Percentiles rank a stretch among this genome's conserved stretches.
phyloP scores from a whole-genome alignment of 2,113 vertebrate species.

The Equus quagga region DNA sequence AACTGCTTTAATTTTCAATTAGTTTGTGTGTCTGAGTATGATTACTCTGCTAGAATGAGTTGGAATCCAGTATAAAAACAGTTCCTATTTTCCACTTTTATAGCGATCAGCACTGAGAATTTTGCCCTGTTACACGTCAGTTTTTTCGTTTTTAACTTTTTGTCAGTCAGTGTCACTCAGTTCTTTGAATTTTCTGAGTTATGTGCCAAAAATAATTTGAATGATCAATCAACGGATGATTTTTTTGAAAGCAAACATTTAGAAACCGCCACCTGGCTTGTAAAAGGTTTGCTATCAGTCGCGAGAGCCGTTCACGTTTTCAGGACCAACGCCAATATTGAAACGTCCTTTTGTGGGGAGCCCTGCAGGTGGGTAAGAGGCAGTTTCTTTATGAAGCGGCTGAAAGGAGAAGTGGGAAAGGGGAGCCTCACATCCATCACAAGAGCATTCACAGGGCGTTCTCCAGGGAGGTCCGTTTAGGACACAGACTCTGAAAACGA shows the following conservation, averaged over 20 bases:
- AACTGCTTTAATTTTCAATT: background rate
- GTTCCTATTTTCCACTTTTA: background rate
- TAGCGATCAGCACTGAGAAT: background rate
- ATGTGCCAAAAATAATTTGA: background rate
- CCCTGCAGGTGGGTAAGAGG: background rate
- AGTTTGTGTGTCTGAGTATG: background rate
- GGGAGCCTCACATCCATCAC: accelerated
- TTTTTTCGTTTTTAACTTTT: background rate
- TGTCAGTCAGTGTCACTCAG: background rate
- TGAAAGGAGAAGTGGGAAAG: accelerated
- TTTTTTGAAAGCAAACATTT: background rate
- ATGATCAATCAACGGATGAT: background rate
- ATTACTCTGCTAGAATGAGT: background rate
- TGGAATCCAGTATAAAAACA: background rate
- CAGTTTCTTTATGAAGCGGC: background rate
- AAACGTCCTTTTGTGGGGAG: background rate
- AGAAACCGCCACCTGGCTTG: background rate
- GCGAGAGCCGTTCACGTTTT: background rate
- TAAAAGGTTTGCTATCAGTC: background rate
- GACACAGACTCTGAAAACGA: background rate
- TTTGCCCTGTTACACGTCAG: background rate
- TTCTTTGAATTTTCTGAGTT: background rate
- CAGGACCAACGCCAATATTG: background rate
- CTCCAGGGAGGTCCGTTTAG: background rate
- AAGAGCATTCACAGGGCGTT: too few species aligned